phyloP scores from a whole-genome alignment of 2,113 vertebrate genomes.

The Rhinichthys klamathensis region DNA sequence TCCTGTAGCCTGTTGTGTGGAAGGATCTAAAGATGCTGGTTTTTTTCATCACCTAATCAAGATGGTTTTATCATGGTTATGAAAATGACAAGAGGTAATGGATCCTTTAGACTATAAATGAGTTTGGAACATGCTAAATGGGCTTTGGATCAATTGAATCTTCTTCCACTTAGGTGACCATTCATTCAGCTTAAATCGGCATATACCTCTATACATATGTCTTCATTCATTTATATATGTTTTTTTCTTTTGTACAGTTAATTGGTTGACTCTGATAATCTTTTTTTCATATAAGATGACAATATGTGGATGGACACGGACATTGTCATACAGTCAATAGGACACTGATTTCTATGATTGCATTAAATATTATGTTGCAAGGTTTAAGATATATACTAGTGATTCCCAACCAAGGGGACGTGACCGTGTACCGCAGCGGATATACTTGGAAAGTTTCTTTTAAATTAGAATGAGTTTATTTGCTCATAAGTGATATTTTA shows the following conservation, averaged over 20 bases:
- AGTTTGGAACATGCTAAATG: slow-evolving; percentile 1
- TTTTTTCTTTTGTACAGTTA: background rate
- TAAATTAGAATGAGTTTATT: too few species aligned
- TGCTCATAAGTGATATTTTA: background rate
- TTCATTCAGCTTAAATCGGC: slow-evolving; percentile 1
- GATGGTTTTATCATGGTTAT: slow-evolving; percentile 15
- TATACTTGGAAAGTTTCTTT: too few species aligned
- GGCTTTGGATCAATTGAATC: slow-evolving; percentile 12
- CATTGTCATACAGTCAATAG: background rate
- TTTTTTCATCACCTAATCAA: background rate
- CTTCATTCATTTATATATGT: slow-evolving; percentile 18
- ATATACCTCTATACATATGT: background rate
- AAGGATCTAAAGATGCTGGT: background rate
- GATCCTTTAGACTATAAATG: slow-evolving; percentile 33
- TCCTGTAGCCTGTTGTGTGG: slow-evolving; percentile 10
- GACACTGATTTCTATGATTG: background rate
- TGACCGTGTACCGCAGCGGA: background rate
- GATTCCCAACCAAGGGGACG: background rate
- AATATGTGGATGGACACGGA: background rate
- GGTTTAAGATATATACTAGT: slow-evolving; percentile 2
- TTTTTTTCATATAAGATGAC: slow-evolving; percentile 13
- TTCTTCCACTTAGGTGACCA: background rate
- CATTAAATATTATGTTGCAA: background rate
- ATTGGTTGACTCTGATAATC: slow-evolving; percentile 32
- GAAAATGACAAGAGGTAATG: slow-evolving; percentile 37